Evolutionary conservation across 2,888 invertebrate genomes (phyloP), one percentile per base, ranked within the genome.

Genomic region (Urechis unicinctus): DNA sequence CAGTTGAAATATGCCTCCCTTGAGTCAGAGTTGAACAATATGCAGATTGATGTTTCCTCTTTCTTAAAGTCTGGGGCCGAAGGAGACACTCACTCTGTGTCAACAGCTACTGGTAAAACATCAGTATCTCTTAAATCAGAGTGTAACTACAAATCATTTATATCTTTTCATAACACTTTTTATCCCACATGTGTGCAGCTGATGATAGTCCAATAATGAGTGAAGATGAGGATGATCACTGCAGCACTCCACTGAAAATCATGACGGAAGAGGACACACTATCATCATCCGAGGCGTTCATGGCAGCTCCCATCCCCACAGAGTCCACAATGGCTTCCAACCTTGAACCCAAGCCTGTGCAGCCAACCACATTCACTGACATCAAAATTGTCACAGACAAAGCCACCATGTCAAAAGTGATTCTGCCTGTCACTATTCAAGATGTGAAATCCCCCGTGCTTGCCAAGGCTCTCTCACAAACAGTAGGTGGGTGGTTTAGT

Each of bases 31-130:
- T 60, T 69, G 47, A 59, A 61, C 9, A 61, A 61, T 17, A 63
- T 71, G 66, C 63, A 70, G 54, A 66, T 71, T 26, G 66, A 68
- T n/a, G 63, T 68, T 22, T n/a, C n/a, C n/a, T n/a, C n/a, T n/a
- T 29, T 70, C 1, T 64, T 45, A 30, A 41, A 43, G 29, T 41
- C 56, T 21, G 36, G 52, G 43, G 22, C 21, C 1, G 43, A 22
- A 1, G 47, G 55, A 9, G 50, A 57, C 3, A 47, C 45, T 4
- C 46, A 51, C 4, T 60, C 60, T 22, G 55, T 44, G 13, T 55
- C 57, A 4, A 60, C 72, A n/a, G 72, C 68, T 17, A 68, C 72
- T 60, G 72, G 72, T 72, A 57, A 50, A 46, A n/a, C n/a, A n/a
- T 44, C 9, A 36, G 36, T 9, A 22, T 28, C 9, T 25, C 26